Conservation (phyloP, 1,140 invertebrate genomes). For the Leptestheria dahalacensis region DNA sequence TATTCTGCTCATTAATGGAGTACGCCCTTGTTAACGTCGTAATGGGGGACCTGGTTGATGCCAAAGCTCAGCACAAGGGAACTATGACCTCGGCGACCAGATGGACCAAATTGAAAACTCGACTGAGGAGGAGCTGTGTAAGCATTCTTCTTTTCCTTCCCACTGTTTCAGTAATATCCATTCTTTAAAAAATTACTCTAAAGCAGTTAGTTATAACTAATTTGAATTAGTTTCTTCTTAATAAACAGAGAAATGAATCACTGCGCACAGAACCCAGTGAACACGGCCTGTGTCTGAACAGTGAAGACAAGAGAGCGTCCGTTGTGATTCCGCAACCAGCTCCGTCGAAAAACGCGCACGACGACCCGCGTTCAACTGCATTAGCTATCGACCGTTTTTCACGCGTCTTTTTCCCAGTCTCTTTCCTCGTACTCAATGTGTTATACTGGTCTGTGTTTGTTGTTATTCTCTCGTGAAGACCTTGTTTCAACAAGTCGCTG, state of each 20-base stretch:
- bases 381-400: constrained; percentile 73
- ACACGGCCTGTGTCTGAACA: too few species aligned
- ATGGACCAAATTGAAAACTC: not conserved
- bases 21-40: constrained; percentile 29
- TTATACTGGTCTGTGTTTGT: constrained; percentile 75
- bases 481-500: too few species aligned
- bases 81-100: constrained; percentile 16
- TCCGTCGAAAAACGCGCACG: constrained; percentile 19
- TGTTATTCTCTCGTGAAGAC: not conserved
- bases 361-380: constrained; percentile 49
- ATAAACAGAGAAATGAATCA: too few species aligned
- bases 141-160: too few species aligned
- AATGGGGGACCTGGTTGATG: constrained; percentile 18
- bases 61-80: constrained; percentile 21
- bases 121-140: too few species aligned
- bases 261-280: too few species aligned
- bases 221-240: too few species aligned
- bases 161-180: too few species aligned
- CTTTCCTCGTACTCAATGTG: constrained; percentile 71
- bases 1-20: constrained; percentile 30
- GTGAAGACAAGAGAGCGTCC: constrained; percentile 20
- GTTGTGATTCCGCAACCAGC: constrained; percentile 26
- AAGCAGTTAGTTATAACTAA: too few species aligned
- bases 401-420: constrained; percentile 71
- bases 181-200: too few species aligned